Evolutionary conservation across 1,140 invertebrate genomes (phyloP), one percentile per base, ranked within the genome.

Genomic region (Vanessa tameamea): DNA sequence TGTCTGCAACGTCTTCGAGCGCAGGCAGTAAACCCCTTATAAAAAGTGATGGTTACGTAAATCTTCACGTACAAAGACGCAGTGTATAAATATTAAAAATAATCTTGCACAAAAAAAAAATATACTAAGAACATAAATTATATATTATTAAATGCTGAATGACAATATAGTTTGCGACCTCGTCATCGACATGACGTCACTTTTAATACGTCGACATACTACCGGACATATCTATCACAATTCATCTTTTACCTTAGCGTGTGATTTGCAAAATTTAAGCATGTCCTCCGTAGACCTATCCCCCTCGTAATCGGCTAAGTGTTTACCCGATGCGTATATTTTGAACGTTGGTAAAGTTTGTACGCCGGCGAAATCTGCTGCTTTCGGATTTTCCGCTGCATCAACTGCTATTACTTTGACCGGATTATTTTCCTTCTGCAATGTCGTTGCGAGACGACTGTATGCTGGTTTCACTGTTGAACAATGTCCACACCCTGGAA

Each of bases 401-500:
- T 98, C 97, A 0, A 98, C 94, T 16, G 97, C 97, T 14, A 95
- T 95, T 83, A 96, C 95, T 69, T 95, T 94, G 8, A 97, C 94
- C 85, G 95, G 93, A 3, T 93, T 90, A 80, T 95, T 95, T 61
- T 95, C 94, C 50, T 94, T 94, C 78, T 96, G 95, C 20, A 95
- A 86, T 51, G 94, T 94, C 4, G 97, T 97, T 9, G 97, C 96
- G 23, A 94, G 90, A 15, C 93, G 94, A 71, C 87, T 90, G 86
- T 96, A 97, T 81, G 97, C 96, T 13, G 97, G 97, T 88, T 98
- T 98, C 0, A 96, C 95, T 78, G 95, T 95, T 80, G 97, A 97
- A 84, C 97, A 98, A 88, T 98, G 97, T 7, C 97, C 96, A 91
- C 97, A 98, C 97, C 97, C 97, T 98, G 82, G 65, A 88, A 89